phyloP scores from a whole-genome alignment of 2,797 vertebrate species.

The Catharus ustulatus region DNA sequence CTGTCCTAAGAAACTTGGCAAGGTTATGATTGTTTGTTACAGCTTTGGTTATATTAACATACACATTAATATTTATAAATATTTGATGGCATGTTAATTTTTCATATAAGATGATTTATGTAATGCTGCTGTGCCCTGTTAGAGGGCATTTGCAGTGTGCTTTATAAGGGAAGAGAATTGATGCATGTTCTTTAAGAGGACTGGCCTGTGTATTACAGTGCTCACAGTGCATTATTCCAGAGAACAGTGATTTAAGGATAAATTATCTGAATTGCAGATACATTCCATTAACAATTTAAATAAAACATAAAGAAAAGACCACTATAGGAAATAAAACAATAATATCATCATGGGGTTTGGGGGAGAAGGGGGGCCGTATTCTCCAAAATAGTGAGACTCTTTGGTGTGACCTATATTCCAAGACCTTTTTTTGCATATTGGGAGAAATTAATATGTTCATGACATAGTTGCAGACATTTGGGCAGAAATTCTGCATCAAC shows the following conservation, averaged over 20 bases:
- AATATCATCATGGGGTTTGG: not conserved
- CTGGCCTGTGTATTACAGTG: conserved; percentile 67
- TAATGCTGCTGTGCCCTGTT: conserved; percentile 79
- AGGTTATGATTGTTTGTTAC: conserved; percentile 86
- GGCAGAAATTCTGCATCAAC: not conserved
- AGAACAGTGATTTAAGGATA: conserved; percentile 76
- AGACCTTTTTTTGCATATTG: not conserved
- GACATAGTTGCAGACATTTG: not conserved
- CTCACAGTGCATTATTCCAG: conserved; percentile 73
- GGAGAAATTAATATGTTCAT: not conserved
- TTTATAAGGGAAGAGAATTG: conserved; percentile 73
- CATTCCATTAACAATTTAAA: conserved; percentile 81
- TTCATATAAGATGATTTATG: conserved; percentile 86
- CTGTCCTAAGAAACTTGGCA: conserved; percentile 85
- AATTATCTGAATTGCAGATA: conserved; percentile 79
- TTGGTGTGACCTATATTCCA: not conserved
- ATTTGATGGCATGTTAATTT: conserved; percentile 87
- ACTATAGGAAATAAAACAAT: conserved; percentile 34
- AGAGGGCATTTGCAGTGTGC: conserved; percentile 78
- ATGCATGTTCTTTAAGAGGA: conserved; percentile 76
- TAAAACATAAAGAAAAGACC: conserved; percentile 79
- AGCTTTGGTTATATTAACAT: conserved; percentile 87
- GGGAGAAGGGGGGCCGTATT: too few species aligned
- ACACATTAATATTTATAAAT: conserved; percentile 89
- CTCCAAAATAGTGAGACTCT: not conserved